Percentiles rank a stretch among this genome's conserved stretches.
phyloP scores from a whole-genome alignment of 2,888 invertebrate genomes.

The Leptopilina myrica region DNA sequence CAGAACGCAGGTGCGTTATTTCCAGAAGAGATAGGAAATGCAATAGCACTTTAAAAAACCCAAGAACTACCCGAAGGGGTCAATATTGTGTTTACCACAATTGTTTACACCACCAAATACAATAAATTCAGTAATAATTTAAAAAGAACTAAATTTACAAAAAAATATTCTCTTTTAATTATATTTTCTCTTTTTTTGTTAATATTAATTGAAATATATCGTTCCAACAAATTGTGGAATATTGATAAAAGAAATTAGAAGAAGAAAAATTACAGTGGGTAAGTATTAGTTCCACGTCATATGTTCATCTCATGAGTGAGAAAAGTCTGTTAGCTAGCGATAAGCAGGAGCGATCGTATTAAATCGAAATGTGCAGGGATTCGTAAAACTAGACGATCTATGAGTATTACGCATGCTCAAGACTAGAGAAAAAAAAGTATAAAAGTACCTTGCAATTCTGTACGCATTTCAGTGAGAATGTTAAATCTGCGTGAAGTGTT shows the following conservation, averaged over 20 bases:
- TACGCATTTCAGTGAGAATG: constrained; percentile 67
- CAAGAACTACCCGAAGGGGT: neutral
- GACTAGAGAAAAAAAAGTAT: constrained; percentile 58
- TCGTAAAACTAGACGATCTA: constrained; percentile 66
- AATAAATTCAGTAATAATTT: neutral
- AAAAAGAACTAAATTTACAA: neutral
- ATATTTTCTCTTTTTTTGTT: neutral
- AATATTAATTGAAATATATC: no score
- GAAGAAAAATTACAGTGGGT: neutral
- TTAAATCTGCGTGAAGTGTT: constrained; percentile 50
- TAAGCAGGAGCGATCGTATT: constrained; percentile 68
- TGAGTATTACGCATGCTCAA: constrained; percentile 67
- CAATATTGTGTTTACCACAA: neutral
- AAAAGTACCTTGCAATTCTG: constrained; percentile 66
- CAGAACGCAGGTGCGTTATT: constrained; percentile 67
- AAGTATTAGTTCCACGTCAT: constrained; percentile 64
- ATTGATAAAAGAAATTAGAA: neutral
- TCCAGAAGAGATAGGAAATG: constrained; percentile 47
- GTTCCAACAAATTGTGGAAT: no score
- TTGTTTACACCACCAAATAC: neutral
- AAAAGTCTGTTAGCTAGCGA: constrained; percentile 65
- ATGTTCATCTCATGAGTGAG: constrained; percentile 51
- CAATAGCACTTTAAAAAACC: constrained; percentile 30
- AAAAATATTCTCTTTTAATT: neutral
- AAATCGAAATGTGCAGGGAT: constrained; percentile 73